Evolutionary conservation across 1,140 invertebrate genomes (phyloP), one percentile per base, ranked within the genome.

Genomic region (Drosophila virilis): DNA sequence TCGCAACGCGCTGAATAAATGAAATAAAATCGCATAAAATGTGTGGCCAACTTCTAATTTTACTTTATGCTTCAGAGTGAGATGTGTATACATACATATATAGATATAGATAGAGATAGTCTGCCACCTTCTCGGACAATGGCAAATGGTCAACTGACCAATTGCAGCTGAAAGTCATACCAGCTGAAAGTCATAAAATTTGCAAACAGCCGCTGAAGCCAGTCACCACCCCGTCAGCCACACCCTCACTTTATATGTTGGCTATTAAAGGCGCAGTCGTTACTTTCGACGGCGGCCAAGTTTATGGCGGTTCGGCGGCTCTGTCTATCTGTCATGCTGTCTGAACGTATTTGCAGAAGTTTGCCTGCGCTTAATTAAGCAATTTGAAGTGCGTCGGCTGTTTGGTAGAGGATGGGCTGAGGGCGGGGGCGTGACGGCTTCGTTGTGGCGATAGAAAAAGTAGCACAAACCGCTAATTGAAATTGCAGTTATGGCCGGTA

Each of bases 11-110:
- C 32, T 60, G 13, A 15, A 62, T 50, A 59, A 77, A 74, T 79
- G 83, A 83, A 88, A 86, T 86, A 86, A 88, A 88, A 89, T 77
- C 76, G 76, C 79, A 86, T 86, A 74, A 89, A 86, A 83, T 79
- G 68, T 59, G 71, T 73, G 50, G 68, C 83, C 79, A 65, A 1
- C 69, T 38, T 67, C 37, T 40, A 28, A 28, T 43, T 67, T 64
- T 42, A 17, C 3, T 48, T 50, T 57, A 8, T 4, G 22, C 22
- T 32, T 8, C 45, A 12, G 15, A 50, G 32, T 50, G 38, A 62
- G 60, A 69, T 17, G 17, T 17, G 1, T 17, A 17, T 17, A 17
- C 1, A 17, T 17, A 17, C 1, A 17, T 17, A 17, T 17, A 17
- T 17, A 17, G 1, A 17, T 17, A 17, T 17, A n/a, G n/a, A n/a